Evolutionary conservation across 2,888 invertebrate genomes (phyloP), one percentile per base, ranked within the genome.

Genomic region (Chymomyza fuscimana): DNA sequence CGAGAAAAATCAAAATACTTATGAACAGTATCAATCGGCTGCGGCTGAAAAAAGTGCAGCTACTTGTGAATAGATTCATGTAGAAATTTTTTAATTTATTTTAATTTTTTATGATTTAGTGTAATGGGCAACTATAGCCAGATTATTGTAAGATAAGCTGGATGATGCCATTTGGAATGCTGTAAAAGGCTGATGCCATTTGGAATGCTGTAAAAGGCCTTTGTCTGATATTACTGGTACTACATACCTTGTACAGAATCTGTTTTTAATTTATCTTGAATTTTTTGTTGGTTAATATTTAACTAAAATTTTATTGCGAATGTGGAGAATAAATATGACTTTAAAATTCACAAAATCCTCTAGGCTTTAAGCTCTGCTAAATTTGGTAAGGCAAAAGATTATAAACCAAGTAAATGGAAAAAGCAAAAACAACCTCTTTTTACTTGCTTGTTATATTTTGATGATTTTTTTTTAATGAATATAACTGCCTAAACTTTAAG

Each of bases 381-480:
- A 15, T 12, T 16, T 5, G 51, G 7, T 51, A 6, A 51, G 9
- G 15, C 4, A 32, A 32, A 32, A 32, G 6, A 6, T 7, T 5
- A 32, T 32, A 2, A 7, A 5, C 32, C 32, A 32, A 32, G 40
- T 40, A 5, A 10, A 10, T 40, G 10, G 10, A 40, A 40, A 40
- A 40, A 40, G 3, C 10, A 40, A 46, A 46, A 9, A 9, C 19
- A 54, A n/a, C 1, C 1, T 29, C 12, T n/a, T 78, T 86, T 88
- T 78, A 77, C 83, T 86, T 84, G 81, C 88, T 87, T 82, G 86
- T 86, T 86, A 86, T 86, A 67, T 79, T 79, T 86, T 79, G 63
- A 80, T 80, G 80, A 80, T 61, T 63, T 65, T 58, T 58, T 54
- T 72, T 71, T 75, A 52, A 72, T 79, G 82, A 70, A 67, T 54